Base-by-base conservation (phyloP, 2,113 vertebrate species). In the Oxygymnocypris stewartii region DNA sequence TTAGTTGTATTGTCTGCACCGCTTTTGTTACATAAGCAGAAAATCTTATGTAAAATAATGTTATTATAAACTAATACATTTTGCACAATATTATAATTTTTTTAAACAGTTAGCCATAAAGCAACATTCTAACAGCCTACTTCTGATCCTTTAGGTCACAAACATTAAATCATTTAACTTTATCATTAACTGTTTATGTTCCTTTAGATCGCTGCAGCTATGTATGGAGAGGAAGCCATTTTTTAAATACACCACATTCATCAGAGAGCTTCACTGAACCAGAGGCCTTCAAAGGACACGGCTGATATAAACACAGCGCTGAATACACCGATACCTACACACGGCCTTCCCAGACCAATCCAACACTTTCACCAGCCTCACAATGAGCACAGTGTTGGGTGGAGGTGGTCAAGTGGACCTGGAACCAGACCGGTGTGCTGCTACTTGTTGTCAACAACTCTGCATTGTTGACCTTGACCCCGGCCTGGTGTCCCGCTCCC, bases 401-500 rank as follows among this genome's bases (percentile, higher is more conserved):
- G 61, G 75, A 88, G 69, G 51, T 79, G 84, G 61, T 82, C 49
- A n/a, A 57, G 31, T 16, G 67, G 51, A 74, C 80, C 80, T 82
- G 80, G 25, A 51, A 20, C 25, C 86, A 88, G 86, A 90, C 86
- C 88, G 84, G 86, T 88, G 80, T 89, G 87, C 87, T 79, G 84
- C 37, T 82, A 85, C 83, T 79, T 94, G 91, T 94, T 93, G 92
- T 91, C 91, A 89, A 82, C 88, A 91, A 93, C 88, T 90, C 89
- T 44, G 91, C 84, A 84, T 89, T 81, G 37, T 88, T 93, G 90
- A 94, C 94, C 94, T 91, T 93, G 93, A 94, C 94, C 92, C 90
- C 87, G 37, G 65, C 49, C 88, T 88, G 87, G 75, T 86, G 89
- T 90, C 87, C 84, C 85, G 44, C 67, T 89, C 88, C 84, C 82